Conservation (phyloP, 1,140 invertebrate species). For the Kradibia gibbosae region DNA sequence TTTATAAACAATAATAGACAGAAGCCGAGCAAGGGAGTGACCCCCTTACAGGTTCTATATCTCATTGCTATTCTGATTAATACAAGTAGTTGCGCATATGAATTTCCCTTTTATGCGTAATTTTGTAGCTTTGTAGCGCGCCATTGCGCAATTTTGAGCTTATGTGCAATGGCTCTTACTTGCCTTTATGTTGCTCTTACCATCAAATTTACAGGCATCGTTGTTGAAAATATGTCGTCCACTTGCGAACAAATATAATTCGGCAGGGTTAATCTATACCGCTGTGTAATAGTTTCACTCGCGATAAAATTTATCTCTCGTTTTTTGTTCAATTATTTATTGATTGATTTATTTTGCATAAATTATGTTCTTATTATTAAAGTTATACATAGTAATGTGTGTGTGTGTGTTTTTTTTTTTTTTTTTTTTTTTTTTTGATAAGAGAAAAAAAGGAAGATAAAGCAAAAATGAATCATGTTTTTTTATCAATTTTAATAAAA, state of each 20-base stretch:
- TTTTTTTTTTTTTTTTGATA: no score
- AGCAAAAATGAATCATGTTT: no score
- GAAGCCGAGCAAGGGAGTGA: neutral
- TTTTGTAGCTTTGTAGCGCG: neutral
- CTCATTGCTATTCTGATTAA: neutral
- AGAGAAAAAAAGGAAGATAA: no score
- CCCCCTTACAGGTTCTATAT: neutral
- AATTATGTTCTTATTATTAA: no score
- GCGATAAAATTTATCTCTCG: no score
- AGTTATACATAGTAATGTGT: no score
- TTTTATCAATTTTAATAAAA: no score
- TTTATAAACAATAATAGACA: slow-evolving; percentile 18
- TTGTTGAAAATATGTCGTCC: neutral
- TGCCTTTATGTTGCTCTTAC: neutral
- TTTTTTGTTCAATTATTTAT: no score
- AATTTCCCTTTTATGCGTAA: slow-evolving; percentile 1
- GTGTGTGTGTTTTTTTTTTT: no score
- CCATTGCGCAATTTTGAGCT: neutral
- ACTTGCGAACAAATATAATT: neutral
- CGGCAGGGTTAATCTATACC: no score
- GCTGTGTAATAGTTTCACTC: no score
- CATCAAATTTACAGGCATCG: neutral
- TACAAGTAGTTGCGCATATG: neutral
- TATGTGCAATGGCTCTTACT: neutral
- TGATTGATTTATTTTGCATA: no score